Evolutionary conservation across 2,888 invertebrate genomes (phyloP).

Genomic region (Seira sanloemensis): DNA sequence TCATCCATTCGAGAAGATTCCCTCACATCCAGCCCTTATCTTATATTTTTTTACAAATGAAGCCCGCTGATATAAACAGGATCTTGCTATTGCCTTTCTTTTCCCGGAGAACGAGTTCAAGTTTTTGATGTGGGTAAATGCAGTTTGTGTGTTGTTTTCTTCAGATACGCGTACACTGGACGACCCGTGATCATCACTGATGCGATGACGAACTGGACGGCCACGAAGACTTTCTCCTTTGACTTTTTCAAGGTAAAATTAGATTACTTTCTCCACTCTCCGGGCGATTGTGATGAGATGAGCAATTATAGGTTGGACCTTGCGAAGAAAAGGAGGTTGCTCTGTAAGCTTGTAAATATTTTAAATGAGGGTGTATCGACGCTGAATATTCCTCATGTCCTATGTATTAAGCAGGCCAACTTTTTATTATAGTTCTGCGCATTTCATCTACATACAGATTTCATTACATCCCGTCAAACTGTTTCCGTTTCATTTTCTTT

Average conservation of each 20-base stretch:
- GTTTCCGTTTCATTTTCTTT: too few relatives aligned
- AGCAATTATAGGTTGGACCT: too few relatives aligned
- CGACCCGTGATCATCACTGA: conserved; percentile 91
- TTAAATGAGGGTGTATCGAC: background rate
- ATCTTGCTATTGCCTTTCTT: background rate
- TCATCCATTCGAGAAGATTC: background rate
- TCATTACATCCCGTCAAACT: too few relatives aligned
- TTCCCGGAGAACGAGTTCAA: background rate
- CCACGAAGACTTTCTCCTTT: conserved; percentile 86
- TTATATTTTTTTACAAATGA: background rate
- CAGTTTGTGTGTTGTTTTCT: background rate
- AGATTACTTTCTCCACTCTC: background rate
- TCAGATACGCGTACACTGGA: conserved; percentile 83
- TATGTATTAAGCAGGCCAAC: too few relatives aligned
- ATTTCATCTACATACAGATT: too few relatives aligned
- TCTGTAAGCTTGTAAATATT: too few relatives aligned
- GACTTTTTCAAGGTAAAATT: conserved; percentile 83
- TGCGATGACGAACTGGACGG: conserved; percentile 88
- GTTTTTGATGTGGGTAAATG: background rate
- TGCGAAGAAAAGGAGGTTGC: too few relatives aligned
- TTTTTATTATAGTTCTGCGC: too few relatives aligned
- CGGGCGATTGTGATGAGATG: too few relatives aligned
- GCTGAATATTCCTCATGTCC: background rate
- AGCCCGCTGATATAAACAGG: background rate
- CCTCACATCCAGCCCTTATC: background rate